These are phyloP conservation scores for Tanaodytes sp. DNA, from an alignment of 2,888 invertebrate species.

Conservation along the genomic window DNA sequence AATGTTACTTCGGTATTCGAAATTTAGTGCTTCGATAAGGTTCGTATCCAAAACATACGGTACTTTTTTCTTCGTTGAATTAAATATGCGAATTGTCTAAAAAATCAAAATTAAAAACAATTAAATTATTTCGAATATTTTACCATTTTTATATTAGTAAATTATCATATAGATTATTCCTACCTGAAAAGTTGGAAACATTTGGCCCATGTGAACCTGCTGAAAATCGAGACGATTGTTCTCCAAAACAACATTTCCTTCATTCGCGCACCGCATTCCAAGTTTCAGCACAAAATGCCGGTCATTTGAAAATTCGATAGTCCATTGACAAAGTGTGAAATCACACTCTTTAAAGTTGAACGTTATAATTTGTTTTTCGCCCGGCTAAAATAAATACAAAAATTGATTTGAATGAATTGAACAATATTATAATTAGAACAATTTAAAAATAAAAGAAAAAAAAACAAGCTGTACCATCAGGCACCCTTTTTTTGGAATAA, in stretches of 20 bases:
- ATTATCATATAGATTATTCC: too few relatives aligned
- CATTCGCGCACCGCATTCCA: conserved; percentile 3
- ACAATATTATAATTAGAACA: too few relatives aligned
- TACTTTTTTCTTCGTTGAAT: conserved; percentile 2
- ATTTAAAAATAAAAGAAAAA: too few relatives aligned
- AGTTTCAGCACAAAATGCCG: conserved; percentile 17
- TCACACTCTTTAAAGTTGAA: conserved; percentile 8
- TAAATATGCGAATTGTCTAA: conserved; percentile 11
- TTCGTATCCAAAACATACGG: conserved; percentile 5
- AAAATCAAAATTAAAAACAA: too few relatives aligned
- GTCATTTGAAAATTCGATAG: conserved; percentile 4
- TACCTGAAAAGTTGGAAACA: conserved; percentile 8
- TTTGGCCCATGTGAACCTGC: conserved; percentile 3
- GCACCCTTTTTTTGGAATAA: conserved; percentile 63
- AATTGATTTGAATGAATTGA: too few relatives aligned
- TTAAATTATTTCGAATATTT: too few relatives aligned
- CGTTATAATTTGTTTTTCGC: background rate
- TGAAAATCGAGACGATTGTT: conserved; percentile 10
- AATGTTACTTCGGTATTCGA: conserved; percentile 1
- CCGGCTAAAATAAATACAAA: conserved; percentile 13
- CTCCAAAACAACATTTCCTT: conserved; percentile 11
- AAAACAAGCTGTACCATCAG: too few relatives aligned
- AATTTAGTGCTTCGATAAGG: conserved; percentile 3
- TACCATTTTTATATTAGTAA: background rate
- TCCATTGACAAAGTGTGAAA: conserved; percentile 10